Evolutionary conservation across 2,888 invertebrate genomes (phyloP), one percentile per base, ranked within the genome.

Genomic region (Laothoe populi): DNA sequence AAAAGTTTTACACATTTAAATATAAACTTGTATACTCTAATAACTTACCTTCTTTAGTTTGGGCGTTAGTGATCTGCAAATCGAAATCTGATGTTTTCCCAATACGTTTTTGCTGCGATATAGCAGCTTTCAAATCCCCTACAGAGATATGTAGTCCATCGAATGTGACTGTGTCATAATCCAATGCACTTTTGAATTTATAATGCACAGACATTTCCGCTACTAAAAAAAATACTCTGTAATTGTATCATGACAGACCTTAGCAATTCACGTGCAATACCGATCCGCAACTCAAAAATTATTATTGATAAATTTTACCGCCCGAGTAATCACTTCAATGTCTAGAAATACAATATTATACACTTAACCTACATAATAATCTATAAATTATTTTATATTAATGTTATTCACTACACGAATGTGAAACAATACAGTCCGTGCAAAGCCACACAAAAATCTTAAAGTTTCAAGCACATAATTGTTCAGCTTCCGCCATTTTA

Each of bases 141-240:
- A 99, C 97, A 49, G 98, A 98, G 81, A 99, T 99, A 86, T 98
- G 97, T 64, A 99, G 94, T 64, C 99, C 99, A 94, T 99, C 99
- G 86, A 99, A 99, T 44, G 98, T 98, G 68, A 99, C 96, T 8
- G 99, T 99, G 85, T 99, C 98, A 93, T 97, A 98, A 87, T 99
- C 98, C 83, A 98, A 94, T 66, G 98, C 97, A 81, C 98, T 98
- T 93, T 99, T 99, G 87, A 99, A 99, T 91, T 99, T 99, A 93
- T 99, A 99, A 91, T 99, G 99, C 72, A 99, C 98, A 81, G 98
- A 99, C 96, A 98, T 98, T 82, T 86, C 92, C 81, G 75, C 64
- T 68, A 73, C 70, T 69, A 69, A 70, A 16, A 57, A 35, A 40
- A 44, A 31, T 42, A 35, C 40, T 21, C 16, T 11, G 16, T 45